Percentiles rank a stretch among this genome's conserved stretches.
Conservation (phyloP, 2,888 invertebrate species). For the Cordylochernes scorpioides region DNA sequence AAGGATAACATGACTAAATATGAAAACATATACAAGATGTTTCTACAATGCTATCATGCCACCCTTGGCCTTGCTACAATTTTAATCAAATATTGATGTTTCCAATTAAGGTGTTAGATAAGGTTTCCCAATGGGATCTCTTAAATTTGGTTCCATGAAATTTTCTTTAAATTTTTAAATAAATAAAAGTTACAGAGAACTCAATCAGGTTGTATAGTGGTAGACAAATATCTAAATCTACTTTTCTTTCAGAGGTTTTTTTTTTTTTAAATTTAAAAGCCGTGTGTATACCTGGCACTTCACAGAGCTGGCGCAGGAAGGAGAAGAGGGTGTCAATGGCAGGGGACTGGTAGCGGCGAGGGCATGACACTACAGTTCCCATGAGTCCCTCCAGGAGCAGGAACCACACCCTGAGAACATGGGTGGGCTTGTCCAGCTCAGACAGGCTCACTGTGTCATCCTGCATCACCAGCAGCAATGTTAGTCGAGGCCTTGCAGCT, state of each 20-base stretch:
- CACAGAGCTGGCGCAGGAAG: conserved; percentile 43
- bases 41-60: too few relatives aligned
- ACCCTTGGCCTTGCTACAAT: too few relatives aligned
- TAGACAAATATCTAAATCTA: conserved; percentile 1
- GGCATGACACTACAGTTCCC: conserved; percentile 37
- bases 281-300: conserved; percentile 32
- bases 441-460: neutral
- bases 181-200: conserved; percentile 1
- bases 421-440: conserved; percentile 29
- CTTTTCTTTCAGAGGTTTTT: neutral
- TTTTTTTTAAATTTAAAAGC: too few relatives aligned
- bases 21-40: too few relatives aligned
- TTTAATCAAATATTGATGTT: too few relatives aligned
- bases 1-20: too few relatives aligned
- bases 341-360: conserved; percentile 44
- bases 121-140: too few relatives aligned
- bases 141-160: too few relatives aligned
- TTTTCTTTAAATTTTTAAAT: too few relatives aligned
- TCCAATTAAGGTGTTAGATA: too few relatives aligned
- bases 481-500: too few relatives aligned
- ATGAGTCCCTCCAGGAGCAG: conserved; percentile 49
- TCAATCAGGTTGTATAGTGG: neutral
- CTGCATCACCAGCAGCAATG: too few relatives aligned
- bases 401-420: conserved; percentile 62
- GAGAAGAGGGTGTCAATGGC: conserved; percentile 65